Conservation (phyloP, 2,797 vertebrate species). For the Synaphobranchus kaupii region DNA sequence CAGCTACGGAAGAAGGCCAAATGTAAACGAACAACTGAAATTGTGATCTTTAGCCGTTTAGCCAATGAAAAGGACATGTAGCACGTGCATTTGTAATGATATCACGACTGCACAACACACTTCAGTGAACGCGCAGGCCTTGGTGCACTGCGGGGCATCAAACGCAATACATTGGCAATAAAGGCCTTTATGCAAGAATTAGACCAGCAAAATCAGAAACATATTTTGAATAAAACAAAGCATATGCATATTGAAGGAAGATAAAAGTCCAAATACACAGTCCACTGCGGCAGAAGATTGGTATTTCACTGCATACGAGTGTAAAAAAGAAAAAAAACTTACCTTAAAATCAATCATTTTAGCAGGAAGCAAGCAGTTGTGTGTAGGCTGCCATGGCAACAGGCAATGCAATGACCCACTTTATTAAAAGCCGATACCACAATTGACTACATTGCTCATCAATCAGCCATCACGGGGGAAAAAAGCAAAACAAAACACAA, state of each 20-base stretch:
- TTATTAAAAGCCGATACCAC: conserved; percentile 13
- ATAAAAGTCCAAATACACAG: not conserved
- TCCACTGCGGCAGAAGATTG: not conserved
- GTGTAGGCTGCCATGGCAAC: conserved; percentile 25
- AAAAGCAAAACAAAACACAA: not conserved
- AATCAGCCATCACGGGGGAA: not conserved
- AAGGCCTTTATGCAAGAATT: not conserved
- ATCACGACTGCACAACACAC: not conserved
- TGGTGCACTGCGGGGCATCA: not conserved
- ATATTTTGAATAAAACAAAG: not conserved
- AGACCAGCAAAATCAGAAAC: not conserved
- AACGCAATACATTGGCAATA: not conserved
- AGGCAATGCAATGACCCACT: not conserved
- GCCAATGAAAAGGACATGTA: not conserved
- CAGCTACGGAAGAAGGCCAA: not conserved
- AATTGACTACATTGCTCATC: conserved; percentile 12
- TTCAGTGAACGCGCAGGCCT: not conserved
- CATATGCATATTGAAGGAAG: not conserved
- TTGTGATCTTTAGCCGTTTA: not conserved
- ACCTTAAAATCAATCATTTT: not conserved
- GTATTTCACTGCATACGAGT: not conserved
- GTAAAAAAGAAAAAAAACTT: conserved; percentile 8
- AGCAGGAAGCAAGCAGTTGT: not conserved
- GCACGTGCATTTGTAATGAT: not conserved
- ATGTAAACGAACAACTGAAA: not conserved